Base-by-base conservation (phyloP, 2,113 vertebrate species). In the Osmerus mordax region DNA sequence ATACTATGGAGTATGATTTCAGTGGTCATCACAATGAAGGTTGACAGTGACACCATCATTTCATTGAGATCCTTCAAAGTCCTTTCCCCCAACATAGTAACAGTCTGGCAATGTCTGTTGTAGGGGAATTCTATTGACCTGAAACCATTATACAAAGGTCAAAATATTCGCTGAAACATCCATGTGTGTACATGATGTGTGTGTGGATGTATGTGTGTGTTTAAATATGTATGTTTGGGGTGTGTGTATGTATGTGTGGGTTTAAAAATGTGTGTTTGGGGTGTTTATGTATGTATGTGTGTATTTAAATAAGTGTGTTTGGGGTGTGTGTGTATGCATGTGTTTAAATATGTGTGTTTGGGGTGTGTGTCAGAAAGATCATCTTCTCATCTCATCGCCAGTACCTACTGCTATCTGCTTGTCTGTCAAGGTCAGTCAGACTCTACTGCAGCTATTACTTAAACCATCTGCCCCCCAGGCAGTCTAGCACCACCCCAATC, bases 171-270 rank as follows among this genome's bases (percentile, higher is more conserved):
- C 77, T 52, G 55, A 59, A 70, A 78, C 63, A 41, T 83, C 52
- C 65, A 63, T 71, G 28, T 76, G 14, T 59, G 12, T 67, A 66
- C 62, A 28, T 23, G 18, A 29, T 23, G 18, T 64, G 70, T 56
- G 69, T 69, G 55, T 65, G 71, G 60, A 72, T 61, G 75, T 74
- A 60, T 68, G 59, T 41, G 70, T 64, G 74, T 67, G 67, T 63
- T 70, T 77, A 62, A 61, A 47, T 69, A 19, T 69, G 67, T 71
- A 4, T 67, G 65, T 72, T 51, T 58, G 47, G 41, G 64, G 64
- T 65, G 70, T 62, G 54, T 63, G 75, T 58, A 19, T 52, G 63
- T 32, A 60, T 51, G 19, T 74, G 52, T 56, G 54, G 2, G 25
- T 9, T 28, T 21, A 62, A 62, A 54, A 66, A 19, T 65, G 67